Conservation (phyloP, 2,888 invertebrate species). For the Quadroppia sp. region DNA sequence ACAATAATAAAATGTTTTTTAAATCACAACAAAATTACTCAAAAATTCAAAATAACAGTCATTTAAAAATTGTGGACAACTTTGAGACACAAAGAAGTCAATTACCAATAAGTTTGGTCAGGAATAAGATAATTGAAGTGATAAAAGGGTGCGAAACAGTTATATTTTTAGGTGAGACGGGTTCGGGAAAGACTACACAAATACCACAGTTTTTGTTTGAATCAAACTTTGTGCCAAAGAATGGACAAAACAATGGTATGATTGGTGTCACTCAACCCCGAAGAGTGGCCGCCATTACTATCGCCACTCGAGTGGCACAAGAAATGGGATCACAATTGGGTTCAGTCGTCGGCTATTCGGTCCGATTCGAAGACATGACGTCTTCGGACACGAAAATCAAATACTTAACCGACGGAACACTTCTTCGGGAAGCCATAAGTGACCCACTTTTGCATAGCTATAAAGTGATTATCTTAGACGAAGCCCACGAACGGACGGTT, state of each 20-base stretch:
- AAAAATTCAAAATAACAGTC: too few relatives aligned
- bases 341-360: conserved; percentile 57
- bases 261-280: conserved; percentile 59
- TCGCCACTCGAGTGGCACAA: conserved; percentile 57
- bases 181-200: conserved; percentile 95
- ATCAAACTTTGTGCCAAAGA: neutral
- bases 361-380: conserved; percentile 87
- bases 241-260: neutral
- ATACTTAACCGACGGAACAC: conserved; percentile 90
- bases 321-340: conserved; percentile 57
- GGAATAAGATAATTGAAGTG: conserved; percentile 41
- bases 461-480: conserved; percentile 79
- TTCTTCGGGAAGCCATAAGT: conserved; percentile 79
- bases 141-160: conserved; percentile 57
- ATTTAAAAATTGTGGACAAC: too few relatives aligned
- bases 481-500: conserved; percentile 91
- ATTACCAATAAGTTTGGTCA: conserved; percentile 44
- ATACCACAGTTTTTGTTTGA: conserved; percentile 64
- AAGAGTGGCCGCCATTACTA: conserved; percentile 55
- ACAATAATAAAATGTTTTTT: too few relatives aligned
- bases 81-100: neutral
- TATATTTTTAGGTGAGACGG: conserved; percentile 91
- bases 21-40: too few relatives aligned
- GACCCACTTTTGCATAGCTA: conserved; percentile 60
- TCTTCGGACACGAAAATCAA: conserved; percentile 79